Evolutionary conservation across 2,797 vertebrate genomes (phyloP).

Genomic region (Micromesistius poutassou): DNA sequence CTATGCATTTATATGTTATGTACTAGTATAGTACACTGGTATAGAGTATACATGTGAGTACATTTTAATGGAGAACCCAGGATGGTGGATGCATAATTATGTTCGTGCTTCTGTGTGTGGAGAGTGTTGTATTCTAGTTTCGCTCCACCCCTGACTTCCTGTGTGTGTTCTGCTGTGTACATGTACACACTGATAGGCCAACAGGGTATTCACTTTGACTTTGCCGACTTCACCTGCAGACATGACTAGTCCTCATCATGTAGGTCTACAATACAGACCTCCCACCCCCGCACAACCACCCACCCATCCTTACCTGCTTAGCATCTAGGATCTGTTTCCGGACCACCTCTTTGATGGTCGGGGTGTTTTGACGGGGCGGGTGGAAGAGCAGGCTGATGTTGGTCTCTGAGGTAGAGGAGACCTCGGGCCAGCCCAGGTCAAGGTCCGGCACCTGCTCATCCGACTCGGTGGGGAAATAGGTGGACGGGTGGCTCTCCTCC

Average conservation of each 20-base stretch:
- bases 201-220: background rate
- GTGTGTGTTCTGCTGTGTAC: background rate
- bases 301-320: slow-evolving; percentile 75
- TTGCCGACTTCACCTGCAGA: background rate
- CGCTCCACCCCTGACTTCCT: background rate
- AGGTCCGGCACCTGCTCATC: slow-evolving; percentile 88
- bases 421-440: slow-evolving; percentile 86
- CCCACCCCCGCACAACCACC: too few relatives aligned
- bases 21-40: background rate
- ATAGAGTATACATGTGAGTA: background rate
- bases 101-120: background rate
- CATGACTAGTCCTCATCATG: background rate
- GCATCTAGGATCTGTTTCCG: slow-evolving; percentile 86
- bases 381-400: slow-evolving; percentile 88
- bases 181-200: background rate
- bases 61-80: background rate
- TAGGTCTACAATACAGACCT: too few relatives aligned
- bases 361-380: slow-evolving; percentile 81
- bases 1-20: background rate
- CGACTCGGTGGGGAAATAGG: slow-evolving; percentile 86
- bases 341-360: slow-evolving; percentile 86
- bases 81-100: background rate
- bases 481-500: slow-evolving; percentile 68
- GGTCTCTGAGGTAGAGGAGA: slow-evolving; percentile 71
- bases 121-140: background rate